Evolutionary conservation across 1,140 invertebrate species (phyloP).

Genomic region (Planococcus citri): DNA sequence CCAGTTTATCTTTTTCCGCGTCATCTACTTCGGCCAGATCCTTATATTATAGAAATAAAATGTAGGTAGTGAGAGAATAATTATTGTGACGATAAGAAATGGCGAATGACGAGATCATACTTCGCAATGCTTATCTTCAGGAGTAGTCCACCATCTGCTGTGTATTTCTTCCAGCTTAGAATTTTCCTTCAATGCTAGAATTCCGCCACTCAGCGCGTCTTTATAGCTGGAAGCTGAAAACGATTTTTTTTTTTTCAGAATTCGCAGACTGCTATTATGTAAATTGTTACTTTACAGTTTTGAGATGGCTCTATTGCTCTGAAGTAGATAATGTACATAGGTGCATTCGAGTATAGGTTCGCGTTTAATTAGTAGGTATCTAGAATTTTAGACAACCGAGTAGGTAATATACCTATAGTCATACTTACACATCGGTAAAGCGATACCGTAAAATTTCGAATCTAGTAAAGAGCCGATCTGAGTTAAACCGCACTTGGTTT

Average conservation of each 20-base stretch:
- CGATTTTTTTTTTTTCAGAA: not conserved
- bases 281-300: too few species aligned
- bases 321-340: too few species aligned
- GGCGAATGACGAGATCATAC: too few species aligned
- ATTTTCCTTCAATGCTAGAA: not conserved
- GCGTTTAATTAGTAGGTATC: too few species aligned
- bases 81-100: too few species aligned
- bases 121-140: not conserved
- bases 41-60: too few species aligned
- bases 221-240: not conserved
- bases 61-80: too few species aligned
- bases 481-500: conserved; percentile 83
- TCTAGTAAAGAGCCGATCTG: conserved; percentile 83
- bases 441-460: conserved; percentile 63
- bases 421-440: conserved; percentile 36
- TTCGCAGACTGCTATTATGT: too few species aligned
- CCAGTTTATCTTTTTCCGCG: conserved; percentile 39
- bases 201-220: not conserved
- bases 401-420: not conserved
- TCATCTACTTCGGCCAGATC: not conserved
- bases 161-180: not conserved
- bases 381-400: too few species aligned
- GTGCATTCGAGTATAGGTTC: too few species aligned
- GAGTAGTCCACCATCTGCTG: not conserved
- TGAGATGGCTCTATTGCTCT: too few species aligned